A percentile compares a stretch with the other conserved stretches of the same genome.
phyloP scores from a whole-genome alignment of 2,888 invertebrate genomes.

The Leptarthrus brevirostris region DNA sequence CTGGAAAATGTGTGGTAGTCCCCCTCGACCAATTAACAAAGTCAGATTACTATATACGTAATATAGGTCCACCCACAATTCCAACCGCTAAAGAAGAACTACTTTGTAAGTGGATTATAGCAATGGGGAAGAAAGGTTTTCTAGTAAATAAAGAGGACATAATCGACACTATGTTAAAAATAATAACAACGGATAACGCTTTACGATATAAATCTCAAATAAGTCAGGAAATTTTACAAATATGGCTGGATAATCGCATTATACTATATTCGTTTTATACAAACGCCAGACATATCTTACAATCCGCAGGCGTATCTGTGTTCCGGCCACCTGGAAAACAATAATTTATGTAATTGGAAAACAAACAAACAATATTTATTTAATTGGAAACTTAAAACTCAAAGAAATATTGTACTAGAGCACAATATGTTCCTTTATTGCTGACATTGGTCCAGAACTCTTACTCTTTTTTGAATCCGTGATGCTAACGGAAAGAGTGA shows the following conservation, averaged over 20 bases:
- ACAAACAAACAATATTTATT: too few relatives aligned
- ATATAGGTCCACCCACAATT: neutral
- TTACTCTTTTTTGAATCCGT: neutral
- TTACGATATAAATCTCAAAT: neutral
- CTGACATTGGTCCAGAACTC: neutral
- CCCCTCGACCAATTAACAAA: neutral
- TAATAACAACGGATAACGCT: neutral
- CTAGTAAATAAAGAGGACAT: neutral
- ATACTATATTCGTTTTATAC: neutral
- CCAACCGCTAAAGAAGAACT: neutral
- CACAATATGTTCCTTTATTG: neutral
- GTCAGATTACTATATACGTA: neutral
- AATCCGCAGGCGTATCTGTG: neutral
- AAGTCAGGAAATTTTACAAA: neutral
- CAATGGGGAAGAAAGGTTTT: neutral
- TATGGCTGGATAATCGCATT: neutral
- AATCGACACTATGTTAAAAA: neutral
- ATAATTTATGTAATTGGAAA: too few relatives aligned
- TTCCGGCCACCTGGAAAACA: neutral
- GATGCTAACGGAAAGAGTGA: neutral
- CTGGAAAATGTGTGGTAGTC: neutral
- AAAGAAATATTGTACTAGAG: neutral
- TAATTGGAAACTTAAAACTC: neutral
- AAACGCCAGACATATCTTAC: neutral
- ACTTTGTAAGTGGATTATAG: slow-evolving; percentile 3